Evolutionary conservation across 2,797 vertebrate genomes (phyloP).

Genomic region (Podargus strigoides): DNA sequence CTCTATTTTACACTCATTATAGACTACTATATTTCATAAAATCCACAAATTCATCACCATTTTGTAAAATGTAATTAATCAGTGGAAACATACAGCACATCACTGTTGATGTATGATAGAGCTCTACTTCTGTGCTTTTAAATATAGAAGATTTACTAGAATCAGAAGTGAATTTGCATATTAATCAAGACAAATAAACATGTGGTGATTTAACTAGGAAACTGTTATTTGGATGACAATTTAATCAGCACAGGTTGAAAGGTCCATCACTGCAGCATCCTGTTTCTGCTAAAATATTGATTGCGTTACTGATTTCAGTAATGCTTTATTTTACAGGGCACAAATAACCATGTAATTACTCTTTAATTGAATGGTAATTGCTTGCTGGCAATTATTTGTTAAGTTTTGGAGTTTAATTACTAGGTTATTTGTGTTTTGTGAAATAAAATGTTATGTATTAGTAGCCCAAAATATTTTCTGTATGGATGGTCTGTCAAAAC

Average conservation of each 20-base stretch:
- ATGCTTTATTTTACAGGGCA: conserved; percentile 74
- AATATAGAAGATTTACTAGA: conserved; percentile 48
- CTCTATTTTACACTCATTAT: background rate
- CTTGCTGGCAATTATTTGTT: conserved; percentile 75
- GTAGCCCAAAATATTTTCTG: conserved; percentile 20
- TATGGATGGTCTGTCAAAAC: conserved; percentile 4
- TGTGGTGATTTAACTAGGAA: conserved; percentile 67
- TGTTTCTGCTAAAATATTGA: conserved; percentile 77
- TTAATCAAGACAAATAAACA: conserved; percentile 77
- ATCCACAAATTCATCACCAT: background rate
- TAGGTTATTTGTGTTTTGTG: conserved; percentile 67
- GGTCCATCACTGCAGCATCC: conserved; percentile 68
- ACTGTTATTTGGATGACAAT: conserved; percentile 69
- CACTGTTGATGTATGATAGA: conserved; percentile 15
- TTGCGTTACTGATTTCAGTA: conserved; percentile 72
- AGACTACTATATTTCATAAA: background rate
- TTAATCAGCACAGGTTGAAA: conserved; percentile 75
- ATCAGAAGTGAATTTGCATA: conserved; percentile 69
- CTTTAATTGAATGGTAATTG: conserved; percentile 80
- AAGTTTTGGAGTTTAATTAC: conserved; percentile 73
- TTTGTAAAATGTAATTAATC: conserved; percentile 32
- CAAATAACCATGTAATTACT: conserved; percentile 78
- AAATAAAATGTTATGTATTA: conserved; percentile 65
- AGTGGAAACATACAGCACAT: conserved; percentile 22
- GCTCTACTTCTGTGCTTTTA: conserved; percentile 43